phyloP scores from a whole-genome alignment of 2,888 invertebrate species.

The Philhelius pedissequus region DNA sequence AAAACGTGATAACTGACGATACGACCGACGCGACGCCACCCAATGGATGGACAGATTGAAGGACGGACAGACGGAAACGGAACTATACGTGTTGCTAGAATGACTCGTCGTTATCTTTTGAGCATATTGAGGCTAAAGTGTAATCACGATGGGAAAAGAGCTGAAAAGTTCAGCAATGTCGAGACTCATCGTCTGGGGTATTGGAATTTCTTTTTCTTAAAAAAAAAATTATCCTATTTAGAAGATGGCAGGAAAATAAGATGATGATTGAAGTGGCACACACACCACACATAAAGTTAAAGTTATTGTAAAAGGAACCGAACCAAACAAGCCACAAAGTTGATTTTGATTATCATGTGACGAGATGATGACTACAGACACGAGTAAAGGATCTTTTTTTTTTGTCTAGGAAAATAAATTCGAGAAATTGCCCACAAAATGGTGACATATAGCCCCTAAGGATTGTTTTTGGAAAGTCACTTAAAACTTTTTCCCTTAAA shows the following conservation, averaged over 20 bases:
- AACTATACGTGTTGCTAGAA: constrained; percentile 5
- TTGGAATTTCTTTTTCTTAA: constrained; percentile 41
- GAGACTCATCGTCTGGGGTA: neutral
- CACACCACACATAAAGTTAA: neutral
- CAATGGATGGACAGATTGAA: neutral
- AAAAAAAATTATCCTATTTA: constrained; percentile 15
- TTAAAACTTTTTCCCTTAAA: neutral
- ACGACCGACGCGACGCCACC: neutral
- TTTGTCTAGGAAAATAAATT: neutral
- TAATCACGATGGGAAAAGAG: constrained; percentile 33
- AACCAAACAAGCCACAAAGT: constrained; percentile 28
- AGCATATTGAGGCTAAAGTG: constrained; percentile 27
- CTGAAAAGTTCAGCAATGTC: constrained; percentile 23
- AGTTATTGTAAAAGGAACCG: neutral
- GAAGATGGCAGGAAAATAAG: constrained; percentile 8
- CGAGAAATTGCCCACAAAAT: neutral
- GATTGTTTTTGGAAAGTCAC: neutral
- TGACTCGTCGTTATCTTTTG: constrained; percentile 23
- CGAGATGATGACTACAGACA: constrained; percentile 24
- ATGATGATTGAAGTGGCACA: constrained; percentile 44
- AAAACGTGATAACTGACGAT: neutral
- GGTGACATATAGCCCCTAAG: neutral
- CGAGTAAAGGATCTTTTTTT: constrained; percentile 4
- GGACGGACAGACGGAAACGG: neutral
- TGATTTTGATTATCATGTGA: constrained; percentile 57